Conservation (phyloP, 2,888 invertebrate genomes). For the Halictus ligatus region DNA sequence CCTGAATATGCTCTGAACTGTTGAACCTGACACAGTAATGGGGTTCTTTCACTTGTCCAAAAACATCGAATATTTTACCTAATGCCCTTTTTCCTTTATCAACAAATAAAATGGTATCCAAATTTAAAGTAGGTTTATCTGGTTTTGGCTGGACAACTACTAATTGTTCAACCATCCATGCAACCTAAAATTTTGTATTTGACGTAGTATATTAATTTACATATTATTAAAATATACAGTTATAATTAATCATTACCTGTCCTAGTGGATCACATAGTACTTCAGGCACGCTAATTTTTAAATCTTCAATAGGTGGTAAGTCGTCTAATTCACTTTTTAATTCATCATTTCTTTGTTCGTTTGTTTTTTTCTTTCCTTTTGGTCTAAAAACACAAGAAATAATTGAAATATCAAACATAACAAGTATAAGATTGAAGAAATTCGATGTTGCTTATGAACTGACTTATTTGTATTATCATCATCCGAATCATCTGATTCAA, state of each 20-base stretch:
- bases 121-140: slow-evolving; percentile 91
- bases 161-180: slow-evolving; percentile 81
- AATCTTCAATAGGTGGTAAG: slow-evolving; percentile 92
- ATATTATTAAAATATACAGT: background rate
- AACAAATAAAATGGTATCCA: slow-evolving; percentile 94
- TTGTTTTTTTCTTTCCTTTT: slow-evolving; percentile 13
- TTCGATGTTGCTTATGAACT: background rate
- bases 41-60: slow-evolving; percentile 94
- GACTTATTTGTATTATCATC: slow-evolving; percentile 54
- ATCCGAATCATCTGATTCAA: slow-evolving; percentile 44
- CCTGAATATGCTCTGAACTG: slow-evolving; percentile 89
- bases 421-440: background rate
- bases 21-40: slow-evolving; percentile 97
- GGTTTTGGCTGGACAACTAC: slow-evolving; percentile 91
- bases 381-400: slow-evolving; percentile 47
- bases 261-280: slow-evolving; percentile 91
- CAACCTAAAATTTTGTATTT: slow-evolving; percentile 80
- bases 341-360: slow-evolving; percentile 25
- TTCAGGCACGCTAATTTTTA: slow-evolving; percentile 91
- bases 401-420: background rate
- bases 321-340: slow-evolving; percentile 88
- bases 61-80: slow-evolving; percentile 95
- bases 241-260: slow-evolving; percentile 83
- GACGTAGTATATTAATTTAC: slow-evolving; percentile 19
- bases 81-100: slow-evolving; percentile 91